Conservation (phyloP, 2,797 vertebrate species). For the Epinephelus awoara region DNA sequence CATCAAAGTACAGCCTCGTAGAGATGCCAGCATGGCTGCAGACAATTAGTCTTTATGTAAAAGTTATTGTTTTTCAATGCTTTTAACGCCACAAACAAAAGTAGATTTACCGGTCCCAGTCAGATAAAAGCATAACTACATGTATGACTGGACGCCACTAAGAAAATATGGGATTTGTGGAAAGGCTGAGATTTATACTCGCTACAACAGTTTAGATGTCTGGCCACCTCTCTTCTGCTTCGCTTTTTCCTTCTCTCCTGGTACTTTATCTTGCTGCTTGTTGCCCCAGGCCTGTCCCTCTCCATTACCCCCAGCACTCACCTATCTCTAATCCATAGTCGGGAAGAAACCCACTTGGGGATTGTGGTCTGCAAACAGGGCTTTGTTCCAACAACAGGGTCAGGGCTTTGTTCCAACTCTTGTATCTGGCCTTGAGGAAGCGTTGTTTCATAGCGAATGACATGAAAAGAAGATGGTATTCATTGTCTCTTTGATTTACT, state of each 20-base stretch:
- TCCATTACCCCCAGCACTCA: conserved; percentile 44
- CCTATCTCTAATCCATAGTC: conserved; percentile 50
- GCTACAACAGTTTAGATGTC: background rate
- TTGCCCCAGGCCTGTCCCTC: conserved; percentile 45
- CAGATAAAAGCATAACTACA: background rate
- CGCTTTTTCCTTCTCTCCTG: conserved; percentile 8
- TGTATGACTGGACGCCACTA: background rate
- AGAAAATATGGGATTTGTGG: background rate
- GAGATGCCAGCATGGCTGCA: background rate
- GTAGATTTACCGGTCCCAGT: background rate
- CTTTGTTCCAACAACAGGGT: conserved; percentile 48
- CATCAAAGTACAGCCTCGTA: background rate
- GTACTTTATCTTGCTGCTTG: conserved; percentile 11
- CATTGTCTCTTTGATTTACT: conserved; percentile 66
- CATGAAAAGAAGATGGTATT: conserved; percentile 55
- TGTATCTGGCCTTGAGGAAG: conserved; percentile 58
- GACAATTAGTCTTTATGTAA: background rate
- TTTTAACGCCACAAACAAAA: background rate
- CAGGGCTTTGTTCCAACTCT: conserved; percentile 42
- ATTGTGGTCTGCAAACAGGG: conserved; percentile 48
- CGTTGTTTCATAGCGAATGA: conserved; percentile 41
- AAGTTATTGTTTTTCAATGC: background rate
- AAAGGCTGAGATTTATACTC: background rate
- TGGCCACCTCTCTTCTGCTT: background rate
- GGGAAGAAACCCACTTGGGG: conserved; percentile 33